phyloP scores from a whole-genome alignment of 2,797 vertebrate species.

The Urocyon cinereoargenteus region DNA sequence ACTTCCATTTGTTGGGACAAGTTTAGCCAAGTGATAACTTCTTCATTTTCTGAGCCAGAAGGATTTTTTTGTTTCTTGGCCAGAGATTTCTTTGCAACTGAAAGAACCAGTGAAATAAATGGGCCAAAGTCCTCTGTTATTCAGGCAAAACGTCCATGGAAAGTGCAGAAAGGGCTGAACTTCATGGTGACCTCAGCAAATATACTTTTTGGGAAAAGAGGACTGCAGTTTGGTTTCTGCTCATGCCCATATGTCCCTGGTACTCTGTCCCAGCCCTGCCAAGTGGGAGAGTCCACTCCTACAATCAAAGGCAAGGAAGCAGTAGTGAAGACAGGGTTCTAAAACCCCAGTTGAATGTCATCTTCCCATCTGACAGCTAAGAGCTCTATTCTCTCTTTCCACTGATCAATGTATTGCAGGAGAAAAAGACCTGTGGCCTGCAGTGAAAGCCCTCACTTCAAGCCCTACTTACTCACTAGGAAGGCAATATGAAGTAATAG shows the following conservation, averaged over 20 bases:
- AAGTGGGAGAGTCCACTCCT: neutral
- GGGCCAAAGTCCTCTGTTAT: constrained; percentile 83
- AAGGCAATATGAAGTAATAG: neutral
- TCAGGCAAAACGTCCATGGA: constrained; percentile 67
- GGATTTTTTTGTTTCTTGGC: constrained; percentile 73
- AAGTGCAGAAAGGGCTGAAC: constrained; percentile 54
- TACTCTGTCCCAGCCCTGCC: neutral
- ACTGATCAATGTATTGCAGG: no score
- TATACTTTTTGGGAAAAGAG: constrained; percentile 4
- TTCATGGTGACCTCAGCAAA: constrained; percentile 11
- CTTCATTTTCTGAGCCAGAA: constrained; percentile 74
- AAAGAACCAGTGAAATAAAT: constrained; percentile 85
- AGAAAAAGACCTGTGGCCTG: neutral
- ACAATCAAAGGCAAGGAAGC: neutral
- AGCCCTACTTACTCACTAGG: neutral
- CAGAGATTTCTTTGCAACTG: constrained; percentile 83
- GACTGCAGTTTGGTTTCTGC: neutral
- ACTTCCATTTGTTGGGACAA: neutral
- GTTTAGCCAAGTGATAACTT: constrained; percentile 35
- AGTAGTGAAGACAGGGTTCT: neutral
- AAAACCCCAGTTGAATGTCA: neutral
- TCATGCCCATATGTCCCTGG: neutral
- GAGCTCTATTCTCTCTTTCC: neutral
- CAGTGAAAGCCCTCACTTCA: neutral
- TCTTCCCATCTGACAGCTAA: neutral